These are phyloP conservation scores for Mesopsocus fuscifrons DNA, from an alignment of 2,888 invertebrate species.

Conservation along the genomic window DNA sequence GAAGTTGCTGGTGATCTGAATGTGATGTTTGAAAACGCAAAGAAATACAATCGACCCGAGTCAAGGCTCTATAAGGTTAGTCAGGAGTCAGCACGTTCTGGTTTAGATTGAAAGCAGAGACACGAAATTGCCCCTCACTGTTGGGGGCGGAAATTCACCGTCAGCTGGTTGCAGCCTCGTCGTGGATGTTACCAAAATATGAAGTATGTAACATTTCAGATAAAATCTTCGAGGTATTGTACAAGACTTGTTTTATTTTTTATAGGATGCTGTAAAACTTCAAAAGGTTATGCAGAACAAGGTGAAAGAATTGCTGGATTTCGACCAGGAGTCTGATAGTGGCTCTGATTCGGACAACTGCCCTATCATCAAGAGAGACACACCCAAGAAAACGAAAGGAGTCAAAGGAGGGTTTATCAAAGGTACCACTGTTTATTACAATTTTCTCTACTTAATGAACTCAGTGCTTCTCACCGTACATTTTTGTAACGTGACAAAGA, in stretches of 20 bases:
- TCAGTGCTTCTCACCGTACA: too few species aligned
- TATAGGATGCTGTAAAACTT: constrained; percentile 59
- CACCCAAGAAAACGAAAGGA: constrained; percentile 21
- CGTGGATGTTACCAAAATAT: too few species aligned
- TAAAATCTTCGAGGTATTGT: too few species aligned
- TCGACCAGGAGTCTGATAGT: constrained; percentile 36
- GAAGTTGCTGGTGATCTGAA: constrained; percentile 89
- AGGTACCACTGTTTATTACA: too few species aligned
- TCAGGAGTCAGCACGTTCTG: too few species aligned
- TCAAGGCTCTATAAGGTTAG: constrained; percentile 61
- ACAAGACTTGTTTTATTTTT: constrained; percentile 17
- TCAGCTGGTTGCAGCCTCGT: too few species aligned
- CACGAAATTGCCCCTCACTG: too few species aligned
- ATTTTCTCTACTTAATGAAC: too few species aligned
- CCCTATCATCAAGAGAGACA: constrained; percentile 15
- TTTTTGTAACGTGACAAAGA: too few species aligned
- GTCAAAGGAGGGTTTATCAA: not conserved
- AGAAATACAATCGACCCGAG: constrained; percentile 64
- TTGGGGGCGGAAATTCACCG: too few species aligned
- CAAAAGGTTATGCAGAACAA: constrained; percentile 68
- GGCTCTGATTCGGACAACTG: constrained; percentile 26
- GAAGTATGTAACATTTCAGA: too few species aligned
- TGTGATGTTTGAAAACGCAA: constrained; percentile 93
- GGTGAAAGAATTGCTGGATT: constrained; percentile 50
- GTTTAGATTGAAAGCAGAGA: too few species aligned